phyloP scores from a whole-genome alignment of 2,113 vertebrate species.

The Nymphicus hollandicus region DNA sequence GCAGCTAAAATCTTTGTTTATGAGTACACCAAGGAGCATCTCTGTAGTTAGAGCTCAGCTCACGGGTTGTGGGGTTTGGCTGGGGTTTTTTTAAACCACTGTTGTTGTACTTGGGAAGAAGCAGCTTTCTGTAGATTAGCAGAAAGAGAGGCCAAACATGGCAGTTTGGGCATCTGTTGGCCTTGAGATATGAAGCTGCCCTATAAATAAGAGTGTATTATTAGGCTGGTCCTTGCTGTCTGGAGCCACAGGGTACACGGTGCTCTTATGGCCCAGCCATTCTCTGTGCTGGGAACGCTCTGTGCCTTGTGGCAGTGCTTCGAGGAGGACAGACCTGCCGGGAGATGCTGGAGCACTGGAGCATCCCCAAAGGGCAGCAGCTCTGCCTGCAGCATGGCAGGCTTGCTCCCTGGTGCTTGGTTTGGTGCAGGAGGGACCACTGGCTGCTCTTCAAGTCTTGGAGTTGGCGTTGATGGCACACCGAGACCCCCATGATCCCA shows the following conservation, averaged over 20 bases:
- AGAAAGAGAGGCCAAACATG: neutral
- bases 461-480: neutral
- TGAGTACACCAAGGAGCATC: neutral
- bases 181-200: neutral
- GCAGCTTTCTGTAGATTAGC: slow-evolving; percentile 18
- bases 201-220: slow-evolving; percentile 60
- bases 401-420: neutral
- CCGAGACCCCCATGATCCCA: fast-evolving
- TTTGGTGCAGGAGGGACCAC: neutral
- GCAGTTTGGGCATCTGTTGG: neutral
- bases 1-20: slow-evolving; percentile 17
- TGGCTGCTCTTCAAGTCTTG: neutral
- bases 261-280: neutral
- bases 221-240: slow-evolving; percentile 15
- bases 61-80: neutral
- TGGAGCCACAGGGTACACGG: neutral
- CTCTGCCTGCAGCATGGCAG: neutral
- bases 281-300: neutral
- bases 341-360: neutral
- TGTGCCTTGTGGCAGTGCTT: neutral
- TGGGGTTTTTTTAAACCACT: neutral
- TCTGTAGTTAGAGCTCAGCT: neutral
- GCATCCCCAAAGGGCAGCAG: neutral
- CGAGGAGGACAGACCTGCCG: fast-evolving
- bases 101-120: neutral